Evolutionary conservation across 1,140 invertebrate species (phyloP).

Genomic region (Oedothorax gibbosus): DNA sequence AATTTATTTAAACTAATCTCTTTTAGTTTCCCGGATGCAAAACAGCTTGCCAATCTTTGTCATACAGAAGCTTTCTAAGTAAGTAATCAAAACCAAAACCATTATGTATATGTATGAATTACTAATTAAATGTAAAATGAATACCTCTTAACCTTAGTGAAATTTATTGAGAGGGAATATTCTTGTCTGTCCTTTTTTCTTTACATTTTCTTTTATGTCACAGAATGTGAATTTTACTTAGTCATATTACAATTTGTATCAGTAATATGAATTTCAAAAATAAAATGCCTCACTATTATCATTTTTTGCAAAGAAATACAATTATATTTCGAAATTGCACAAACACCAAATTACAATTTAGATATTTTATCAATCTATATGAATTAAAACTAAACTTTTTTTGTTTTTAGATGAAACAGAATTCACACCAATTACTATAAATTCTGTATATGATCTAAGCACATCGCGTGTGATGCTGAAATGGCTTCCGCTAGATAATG

Average conservation of each 20-base stretch:
- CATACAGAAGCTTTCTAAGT: neutral
- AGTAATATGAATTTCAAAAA: too few relatives aligned
- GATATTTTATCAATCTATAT: neutral
- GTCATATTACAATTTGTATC: too few relatives aligned
- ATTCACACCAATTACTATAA: neutral
- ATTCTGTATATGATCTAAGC: neutral
- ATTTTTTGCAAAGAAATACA: too few relatives aligned
- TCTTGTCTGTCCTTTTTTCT: neutral
- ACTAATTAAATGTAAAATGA: neutral
- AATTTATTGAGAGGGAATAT: neutral
- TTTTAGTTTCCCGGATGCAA: conserved; percentile 41
- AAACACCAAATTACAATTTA: neutral
- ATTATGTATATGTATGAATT: neutral
- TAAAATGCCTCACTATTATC: too few relatives aligned
- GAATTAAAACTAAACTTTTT: neutral
- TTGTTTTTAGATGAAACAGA: conserved; percentile 1
- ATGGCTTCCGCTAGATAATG: conserved; percentile 20
- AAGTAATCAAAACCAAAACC: conserved; percentile 7
- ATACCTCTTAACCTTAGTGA: neutral
- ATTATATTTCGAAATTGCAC: neutral
- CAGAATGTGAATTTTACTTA: too few relatives aligned
- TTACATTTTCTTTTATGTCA: neutral
- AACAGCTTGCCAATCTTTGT: conserved; percentile 27
- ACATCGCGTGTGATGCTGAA: conserved; percentile 2
- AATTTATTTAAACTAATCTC: neutral